Conservation (phyloP, 2,113 vertebrate species). For the Anthoscopus minutus region DNA sequence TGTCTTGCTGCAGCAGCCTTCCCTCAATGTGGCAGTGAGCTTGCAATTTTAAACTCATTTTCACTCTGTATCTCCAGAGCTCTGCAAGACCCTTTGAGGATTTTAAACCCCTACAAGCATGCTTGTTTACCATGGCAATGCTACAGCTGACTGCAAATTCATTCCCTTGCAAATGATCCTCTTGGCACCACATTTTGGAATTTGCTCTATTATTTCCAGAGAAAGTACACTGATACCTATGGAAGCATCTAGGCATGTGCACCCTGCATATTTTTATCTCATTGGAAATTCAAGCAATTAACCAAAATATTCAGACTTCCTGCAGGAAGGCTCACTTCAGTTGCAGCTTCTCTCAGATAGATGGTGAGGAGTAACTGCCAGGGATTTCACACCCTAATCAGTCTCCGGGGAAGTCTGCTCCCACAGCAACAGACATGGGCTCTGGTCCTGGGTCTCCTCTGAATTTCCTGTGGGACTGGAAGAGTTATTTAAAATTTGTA, state of each 20-base stretch:
- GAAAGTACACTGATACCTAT: background rate
- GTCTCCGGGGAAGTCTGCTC: background rate
- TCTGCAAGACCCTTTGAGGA: background rate
- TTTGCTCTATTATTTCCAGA: background rate
- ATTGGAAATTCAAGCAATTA: background rate
- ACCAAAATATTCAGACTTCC: background rate
- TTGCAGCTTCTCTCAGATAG: background rate
- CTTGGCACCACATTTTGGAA: background rate
- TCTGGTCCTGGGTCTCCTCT: background rate
- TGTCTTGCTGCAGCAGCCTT: constrained; percentile 3
- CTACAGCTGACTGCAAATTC: background rate
- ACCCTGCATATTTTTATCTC: background rate
- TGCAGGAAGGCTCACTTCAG: background rate
- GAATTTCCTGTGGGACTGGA: background rate
- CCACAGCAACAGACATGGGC: background rate
- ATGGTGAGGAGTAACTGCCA: background rate
- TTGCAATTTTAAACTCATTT: constrained; percentile 17
- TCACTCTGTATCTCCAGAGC: background rate
- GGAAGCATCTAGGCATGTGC: background rate
- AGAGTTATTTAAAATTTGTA: background rate
- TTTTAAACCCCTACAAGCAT: background rate
- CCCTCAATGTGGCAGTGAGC: background rate
- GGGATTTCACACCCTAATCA: background rate
- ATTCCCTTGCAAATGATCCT: background rate
- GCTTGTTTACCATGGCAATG: background rate